Evolutionary conservation across 2,888 invertebrate species (phyloP), one percentile per base, ranked within the genome.

Genomic region (Notocelia uddmanniana): DNA sequence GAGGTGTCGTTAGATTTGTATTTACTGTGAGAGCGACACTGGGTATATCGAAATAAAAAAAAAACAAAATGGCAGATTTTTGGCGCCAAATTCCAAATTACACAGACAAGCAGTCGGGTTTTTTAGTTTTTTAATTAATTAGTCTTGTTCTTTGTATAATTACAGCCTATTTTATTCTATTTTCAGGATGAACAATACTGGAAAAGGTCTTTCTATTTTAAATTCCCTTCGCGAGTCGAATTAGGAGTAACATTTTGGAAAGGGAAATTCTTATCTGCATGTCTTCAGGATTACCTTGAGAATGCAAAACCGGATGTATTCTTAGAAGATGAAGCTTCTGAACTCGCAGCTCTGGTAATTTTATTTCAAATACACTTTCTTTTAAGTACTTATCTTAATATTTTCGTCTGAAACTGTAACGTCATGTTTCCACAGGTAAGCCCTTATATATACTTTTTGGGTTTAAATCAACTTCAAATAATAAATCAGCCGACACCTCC

Each of bases 101-200:
- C n/a, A n/a, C n/a, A n/a, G n/a, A n/a, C n/a, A n/a, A n/a, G n/a
- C n/a, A n/a, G n/a, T n/a, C n/a, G n/a, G n/a, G n/a, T n/a, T n/a
- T n/a, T n/a, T n/a, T n/a, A n/a, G n/a, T n/a, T n/a, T n/a, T n/a
- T n/a, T n/a, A n/a, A n/a, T n/a, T n/a, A n/a, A n/a, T n/a, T n/a
- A n/a, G n/a, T n/a, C n/a, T n/a, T n/a, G n/a, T n/a, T n/a, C n/a
- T n/a, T 31, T 31, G 8, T 31, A 31, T 0, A 31, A 31, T 31
- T 5, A 8, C 5, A 8, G 31, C 8, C 31, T 6, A 8, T 41
- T 5, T 45, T 63, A 6, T 48, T 31, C 58, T 26, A 34, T 81
- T 92, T 84, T 76, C 80, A 94, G 88, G 93, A 95, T 76, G 96
- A 96, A 79, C 93, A 94, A 83, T 96, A 95, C 84, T 96, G 96